Percentiles rank a stretch among this genome's conserved stretches.
Conservation (phyloP, 1,140 invertebrate species). For the Aphaenogaster rudis region DNA sequence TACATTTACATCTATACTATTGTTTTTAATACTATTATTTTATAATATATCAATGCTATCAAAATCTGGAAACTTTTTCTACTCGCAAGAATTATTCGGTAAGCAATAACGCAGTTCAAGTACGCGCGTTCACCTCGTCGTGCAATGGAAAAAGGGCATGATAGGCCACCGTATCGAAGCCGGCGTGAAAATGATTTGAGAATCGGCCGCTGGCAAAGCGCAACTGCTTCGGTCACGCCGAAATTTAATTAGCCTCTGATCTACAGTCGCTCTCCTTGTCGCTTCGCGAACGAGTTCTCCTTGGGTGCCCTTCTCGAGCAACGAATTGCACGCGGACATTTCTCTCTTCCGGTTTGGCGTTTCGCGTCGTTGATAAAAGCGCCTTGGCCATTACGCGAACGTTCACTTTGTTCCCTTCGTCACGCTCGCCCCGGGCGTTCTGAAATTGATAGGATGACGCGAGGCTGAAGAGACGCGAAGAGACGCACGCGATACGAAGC, state of each 20-base stretch:
- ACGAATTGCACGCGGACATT: background rate
- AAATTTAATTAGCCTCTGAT: conserved; percentile 76
- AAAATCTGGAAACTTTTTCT: background rate
- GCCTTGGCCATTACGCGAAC: conserved; percentile 14
- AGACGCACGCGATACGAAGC: conserved; percentile 45
- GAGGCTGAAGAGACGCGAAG: conserved; percentile 19
- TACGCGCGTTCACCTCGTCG: background rate
- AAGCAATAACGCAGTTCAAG: background rate
- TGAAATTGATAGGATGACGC: conserved; percentile 64
- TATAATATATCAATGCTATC: background rate
- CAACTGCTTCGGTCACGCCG: conserved; percentile 67
- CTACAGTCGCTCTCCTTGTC: conserved; percentile 54
- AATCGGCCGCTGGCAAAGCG: conserved; percentile 61
- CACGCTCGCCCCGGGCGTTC: conserved; percentile 19
- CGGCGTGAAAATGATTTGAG: conserved; percentile 76
- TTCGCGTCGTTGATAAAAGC: conserved; percentile 29
- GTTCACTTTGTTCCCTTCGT: conserved; percentile 63
- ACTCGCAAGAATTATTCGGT: background rate
- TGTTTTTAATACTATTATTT: background rate
- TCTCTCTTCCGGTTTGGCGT: conserved; percentile 14
- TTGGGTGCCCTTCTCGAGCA: background rate
- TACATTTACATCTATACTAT: background rate
- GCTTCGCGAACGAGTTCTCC: background rate
- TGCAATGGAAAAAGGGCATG: conserved; percentile 9
- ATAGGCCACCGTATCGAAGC: conserved; percentile 62